phyloP scores from a whole-genome alignment of 1,140 invertebrate genomes.

The Polypedilum pembai region DNA sequence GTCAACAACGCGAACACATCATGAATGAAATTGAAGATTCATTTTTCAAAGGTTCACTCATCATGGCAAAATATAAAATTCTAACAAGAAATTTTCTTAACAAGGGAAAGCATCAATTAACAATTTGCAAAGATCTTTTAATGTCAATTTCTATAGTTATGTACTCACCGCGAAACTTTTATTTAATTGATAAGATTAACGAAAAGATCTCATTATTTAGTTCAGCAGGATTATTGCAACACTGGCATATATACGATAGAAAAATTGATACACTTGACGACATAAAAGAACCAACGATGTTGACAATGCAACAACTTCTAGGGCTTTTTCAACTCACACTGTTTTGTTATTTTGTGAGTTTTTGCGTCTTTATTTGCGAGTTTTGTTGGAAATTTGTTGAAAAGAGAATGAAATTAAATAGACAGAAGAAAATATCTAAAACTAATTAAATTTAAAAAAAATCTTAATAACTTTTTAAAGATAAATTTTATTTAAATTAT shows the following conservation, averaged over 20 bases:
- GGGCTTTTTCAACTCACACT: too few relatives aligned
- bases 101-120: neutral
- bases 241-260: neutral
- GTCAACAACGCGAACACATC: neutral
- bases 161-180: neutral
- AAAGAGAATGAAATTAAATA: too few relatives aligned
- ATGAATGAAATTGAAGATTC: neutral
- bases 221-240: neutral
- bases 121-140: neutral
- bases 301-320: too few relatives aligned
- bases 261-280: neutral
- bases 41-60: neutral
- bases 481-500: too few relatives aligned
- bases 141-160: neutral
- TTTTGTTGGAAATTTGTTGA: too few relatives aligned
- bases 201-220: neutral
- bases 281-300: too few relatives aligned
- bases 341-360: too few relatives aligned
- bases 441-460: too few relatives aligned
- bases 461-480: too few relatives aligned
- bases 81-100: neutral
- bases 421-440: too few relatives aligned
- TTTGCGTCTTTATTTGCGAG: too few relatives aligned
- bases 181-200: neutral
- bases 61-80: constrained; percentile 6